Percentiles rank a stretch among this genome's conserved stretches.
These are phyloP conservation scores for Archips xylosteana DNA, from an alignment of 2,888 invertebrate species.

Conservation along the genomic window DNA sequence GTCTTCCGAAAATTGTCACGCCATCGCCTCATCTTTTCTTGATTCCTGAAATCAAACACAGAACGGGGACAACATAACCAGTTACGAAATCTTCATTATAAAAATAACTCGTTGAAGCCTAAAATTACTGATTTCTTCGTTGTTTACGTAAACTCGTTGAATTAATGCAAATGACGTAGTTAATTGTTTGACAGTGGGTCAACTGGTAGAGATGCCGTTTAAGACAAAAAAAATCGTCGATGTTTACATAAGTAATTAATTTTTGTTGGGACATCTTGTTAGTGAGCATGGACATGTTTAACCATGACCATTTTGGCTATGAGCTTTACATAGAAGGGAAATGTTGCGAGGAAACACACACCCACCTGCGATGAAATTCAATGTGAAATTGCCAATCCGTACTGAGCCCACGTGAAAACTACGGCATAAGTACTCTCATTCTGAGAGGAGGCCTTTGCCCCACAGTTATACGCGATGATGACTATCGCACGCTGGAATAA, in stretches of 20 bases:
- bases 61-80: conserved; percentile 1
- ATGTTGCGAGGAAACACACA: too few species aligned
- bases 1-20: too few species aligned
- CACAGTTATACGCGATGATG: too few species aligned
- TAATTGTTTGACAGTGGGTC: conserved; percentile 46
- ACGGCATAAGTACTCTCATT: too few species aligned
- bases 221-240: conserved; percentile 6
- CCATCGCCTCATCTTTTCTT: not conserved
- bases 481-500: too few species aligned
- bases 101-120: conserved; percentile 29
- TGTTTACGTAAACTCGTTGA: conserved; percentile 43
- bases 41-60: not conserved
- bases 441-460: too few species aligned
- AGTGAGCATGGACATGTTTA: not conserved
- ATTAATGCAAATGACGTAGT: conserved; percentile 48
- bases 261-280: conserved; percentile 9
- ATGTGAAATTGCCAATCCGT: too few species aligned
- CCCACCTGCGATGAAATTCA: too few species aligned
- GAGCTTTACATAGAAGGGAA: too few species aligned
- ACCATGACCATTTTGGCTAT: too few species aligned
- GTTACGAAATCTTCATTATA: conserved; percentile 16
- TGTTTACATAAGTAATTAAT: not conserved
- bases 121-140: conserved; percentile 19
- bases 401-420: too few species aligned
- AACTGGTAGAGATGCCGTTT: conserved; percentile 4